Conservation (phyloP, 2,888 invertebrate species). For the Stenurella melanura region DNA sequence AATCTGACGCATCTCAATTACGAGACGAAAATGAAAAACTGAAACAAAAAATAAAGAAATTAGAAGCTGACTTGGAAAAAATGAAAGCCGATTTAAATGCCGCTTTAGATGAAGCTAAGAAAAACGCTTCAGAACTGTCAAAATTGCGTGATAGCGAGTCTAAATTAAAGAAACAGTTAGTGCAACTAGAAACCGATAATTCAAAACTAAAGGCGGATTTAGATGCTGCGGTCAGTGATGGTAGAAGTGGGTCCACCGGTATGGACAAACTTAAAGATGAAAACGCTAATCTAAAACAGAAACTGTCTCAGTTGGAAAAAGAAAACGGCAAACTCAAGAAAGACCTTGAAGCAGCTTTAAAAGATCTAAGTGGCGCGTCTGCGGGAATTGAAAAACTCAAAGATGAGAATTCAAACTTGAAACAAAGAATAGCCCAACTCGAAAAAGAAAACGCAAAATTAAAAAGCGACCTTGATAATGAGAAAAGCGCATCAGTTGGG, state of each 20-base stretch:
- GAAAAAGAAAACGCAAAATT: slow-evolving; percentile 57
- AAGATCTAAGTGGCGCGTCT: neutral
- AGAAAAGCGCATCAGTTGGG: slow-evolving; percentile 38
- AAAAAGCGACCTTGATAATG: slow-evolving; percentile 50
- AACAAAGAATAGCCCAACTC: slow-evolving; percentile 43
- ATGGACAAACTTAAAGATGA: slow-evolving; percentile 18
- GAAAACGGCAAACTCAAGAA: slow-evolving; percentile 55
- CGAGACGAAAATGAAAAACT: neutral
- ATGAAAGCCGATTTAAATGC: neutral
- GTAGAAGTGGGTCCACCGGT: neutral
- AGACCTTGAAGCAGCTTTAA: slow-evolving; percentile 20
- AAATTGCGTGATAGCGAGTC: neutral
- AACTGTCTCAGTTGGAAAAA: slow-evolving; percentile 43
- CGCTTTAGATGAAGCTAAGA: slow-evolving; percentile 1
- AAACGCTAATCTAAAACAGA: slow-evolving; percentile 8
- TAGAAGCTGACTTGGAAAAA: neutral
- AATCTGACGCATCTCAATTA: neutral
- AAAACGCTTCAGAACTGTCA: neutral
- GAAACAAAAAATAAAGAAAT: neutral
- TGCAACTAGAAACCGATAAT: neutral
- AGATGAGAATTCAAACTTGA: slow-evolving; percentile 39
- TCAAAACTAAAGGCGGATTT: neutral
- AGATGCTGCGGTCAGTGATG: neutral
- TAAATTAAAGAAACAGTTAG: neutral
- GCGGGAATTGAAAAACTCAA: slow-evolving; percentile 14